Evolutionary conservation across 2,888 invertebrate species (phyloP).

Genomic region (Sclerodermus sp.): DNA sequence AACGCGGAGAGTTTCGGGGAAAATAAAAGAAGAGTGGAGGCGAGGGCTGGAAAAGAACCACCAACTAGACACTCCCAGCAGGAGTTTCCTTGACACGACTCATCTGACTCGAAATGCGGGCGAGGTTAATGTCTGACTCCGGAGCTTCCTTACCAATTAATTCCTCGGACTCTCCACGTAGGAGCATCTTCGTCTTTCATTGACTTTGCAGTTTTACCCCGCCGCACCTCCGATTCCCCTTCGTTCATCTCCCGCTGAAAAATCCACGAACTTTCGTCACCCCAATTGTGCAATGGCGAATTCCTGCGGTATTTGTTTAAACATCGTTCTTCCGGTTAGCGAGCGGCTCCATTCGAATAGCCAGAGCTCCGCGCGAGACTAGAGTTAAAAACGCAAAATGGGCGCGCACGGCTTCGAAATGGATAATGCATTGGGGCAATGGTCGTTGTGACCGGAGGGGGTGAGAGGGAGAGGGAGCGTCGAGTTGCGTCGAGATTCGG

Average conservation of each 20-base stretch:
- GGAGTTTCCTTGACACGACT: background rate
- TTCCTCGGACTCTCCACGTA: background rate
- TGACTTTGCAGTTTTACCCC: too few relatives aligned
- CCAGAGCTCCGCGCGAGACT: background rate
- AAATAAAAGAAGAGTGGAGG: background rate
- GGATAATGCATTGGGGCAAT: constrained; percentile 1
- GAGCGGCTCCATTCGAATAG: background rate
- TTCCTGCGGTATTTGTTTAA: background rate
- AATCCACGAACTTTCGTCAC: too few relatives aligned
- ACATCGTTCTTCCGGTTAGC: background rate
- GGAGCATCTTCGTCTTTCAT: too few relatives aligned
- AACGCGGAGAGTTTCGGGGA: background rate
- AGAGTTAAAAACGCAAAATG: background rate
- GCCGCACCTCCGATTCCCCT: too few relatives aligned
- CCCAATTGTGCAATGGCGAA: too few relatives aligned
- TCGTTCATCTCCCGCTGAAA: too few relatives aligned
- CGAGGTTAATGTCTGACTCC: background rate
- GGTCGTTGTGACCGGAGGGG: constrained; percentile 13
- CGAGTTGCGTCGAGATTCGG: constrained; percentile 9
- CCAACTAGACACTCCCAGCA: too few relatives aligned
- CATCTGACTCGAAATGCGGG: background rate
- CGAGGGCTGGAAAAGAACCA: too few relatives aligned
- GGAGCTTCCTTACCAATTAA: background rate
- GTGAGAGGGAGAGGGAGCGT: too few relatives aligned
- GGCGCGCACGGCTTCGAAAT: background rate